phyloP scores from a whole-genome alignment of 2,797 vertebrate genomes.

The Carapus acus region DNA sequence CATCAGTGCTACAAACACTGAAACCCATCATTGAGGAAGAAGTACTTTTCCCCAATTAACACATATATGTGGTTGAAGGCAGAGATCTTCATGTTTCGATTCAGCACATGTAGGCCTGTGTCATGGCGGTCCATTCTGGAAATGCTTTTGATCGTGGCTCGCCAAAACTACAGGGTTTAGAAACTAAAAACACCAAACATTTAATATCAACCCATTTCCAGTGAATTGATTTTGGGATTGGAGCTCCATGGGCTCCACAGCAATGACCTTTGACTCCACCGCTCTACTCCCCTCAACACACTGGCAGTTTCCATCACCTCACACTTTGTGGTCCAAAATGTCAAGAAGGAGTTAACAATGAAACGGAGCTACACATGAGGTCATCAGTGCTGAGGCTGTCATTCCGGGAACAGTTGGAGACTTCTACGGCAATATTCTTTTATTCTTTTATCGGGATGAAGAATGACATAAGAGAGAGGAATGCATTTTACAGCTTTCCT shows the following conservation, averaged over 20 bases:
- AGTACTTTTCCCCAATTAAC: too few species aligned
- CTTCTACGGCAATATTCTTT: conserved; percentile 54
- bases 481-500: conserved; percentile 51
- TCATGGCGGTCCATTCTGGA: too few species aligned
- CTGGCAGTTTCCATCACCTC: conserved; percentile 13
- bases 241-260: conserved; percentile 48
- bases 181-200: conserved; percentile 52
- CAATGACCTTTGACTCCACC: conserved; percentile 43
- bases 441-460: conserved; percentile 50
- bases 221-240: conserved; percentile 52
- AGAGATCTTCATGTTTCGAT: too few species aligned
- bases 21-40: too few species aligned
- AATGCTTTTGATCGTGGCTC: too few species aligned
- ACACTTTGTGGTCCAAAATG: conserved; percentile 40
- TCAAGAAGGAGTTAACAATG: conserved; percentile 50
- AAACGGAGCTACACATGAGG: conserved; percentile 55
- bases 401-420: conserved; percentile 38
- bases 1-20: too few species aligned
- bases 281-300: conserved; percentile 11
- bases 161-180: conserved; percentile 12
- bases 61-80: too few species aligned
- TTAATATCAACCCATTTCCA: conserved; percentile 56
- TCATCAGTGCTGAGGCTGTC: conserved; percentile 45
- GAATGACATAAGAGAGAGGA: conserved; percentile 54
- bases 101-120: too few species aligned